phyloP scores from a whole-genome alignment of 2,888 invertebrate species.

The Drosophila tripunctata region DNA sequence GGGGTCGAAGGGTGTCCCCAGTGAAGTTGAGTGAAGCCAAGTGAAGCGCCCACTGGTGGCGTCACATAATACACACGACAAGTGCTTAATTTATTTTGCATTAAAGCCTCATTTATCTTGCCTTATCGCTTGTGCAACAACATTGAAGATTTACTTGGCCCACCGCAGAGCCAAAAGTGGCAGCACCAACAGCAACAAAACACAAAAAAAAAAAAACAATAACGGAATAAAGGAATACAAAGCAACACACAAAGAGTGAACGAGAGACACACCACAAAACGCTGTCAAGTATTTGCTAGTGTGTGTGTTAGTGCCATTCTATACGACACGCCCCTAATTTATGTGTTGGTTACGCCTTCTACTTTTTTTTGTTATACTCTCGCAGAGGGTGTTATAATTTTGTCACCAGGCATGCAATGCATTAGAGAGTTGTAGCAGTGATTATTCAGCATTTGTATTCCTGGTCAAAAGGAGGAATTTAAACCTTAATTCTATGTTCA shows the following conservation, averaged over 20 bases:
- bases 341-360: conserved; percentile 67
- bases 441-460: too few relatives aligned
- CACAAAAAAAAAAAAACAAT: neutral
- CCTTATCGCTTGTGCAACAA: conserved; percentile 77
- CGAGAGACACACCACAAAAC: conserved; percentile 28
- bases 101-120: conserved; percentile 78
- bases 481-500: too few relatives aligned
- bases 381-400: neutral
- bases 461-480: too few relatives aligned
- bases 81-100: conserved; percentile 79
- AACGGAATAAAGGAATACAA: too few relatives aligned
- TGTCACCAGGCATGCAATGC: neutral
- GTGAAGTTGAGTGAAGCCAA: conserved; percentile 16
- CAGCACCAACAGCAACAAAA: conserved; percentile 7
- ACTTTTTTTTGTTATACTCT: conserved; percentile 3
- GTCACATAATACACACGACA: conserved; percentile 66
- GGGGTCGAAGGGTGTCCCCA: conserved; percentile 3
- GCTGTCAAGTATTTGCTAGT: conserved; percentile 27
- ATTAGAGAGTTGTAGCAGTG: too few relatives aligned
- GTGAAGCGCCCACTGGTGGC: conserved; percentile 17
- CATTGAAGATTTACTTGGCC: conserved; percentile 74
- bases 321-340: conserved; percentile 71
- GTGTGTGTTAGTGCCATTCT: conserved; percentile 17
- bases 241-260: too few relatives aligned
- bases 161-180: conserved; percentile 15